These are phyloP conservation scores for Acleris cristana DNA, from an alignment of 2,888 invertebrate species.

Conservation along the genomic window DNA sequence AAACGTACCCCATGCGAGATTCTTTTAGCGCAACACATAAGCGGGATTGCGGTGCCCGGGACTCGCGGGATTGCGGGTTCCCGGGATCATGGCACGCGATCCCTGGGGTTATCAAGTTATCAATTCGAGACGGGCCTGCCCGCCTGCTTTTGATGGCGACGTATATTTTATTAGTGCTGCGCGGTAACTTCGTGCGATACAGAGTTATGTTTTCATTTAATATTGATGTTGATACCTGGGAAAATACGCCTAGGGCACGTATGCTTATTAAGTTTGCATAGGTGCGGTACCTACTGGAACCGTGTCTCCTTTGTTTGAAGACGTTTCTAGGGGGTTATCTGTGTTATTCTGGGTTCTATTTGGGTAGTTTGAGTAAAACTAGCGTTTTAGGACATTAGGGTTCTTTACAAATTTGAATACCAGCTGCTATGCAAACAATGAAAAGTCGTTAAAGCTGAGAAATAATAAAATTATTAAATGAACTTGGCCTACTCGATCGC, in stretches of 20 bases:
- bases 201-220: conserved; percentile 22
- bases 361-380: too few relatives aligned
- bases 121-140: conserved; percentile 64
- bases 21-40: conserved; percentile 23
- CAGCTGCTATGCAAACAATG: background rate
- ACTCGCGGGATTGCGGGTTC: conserved; percentile 46
- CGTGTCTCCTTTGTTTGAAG: too few relatives aligned
- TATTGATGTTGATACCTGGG: conserved; percentile 11
- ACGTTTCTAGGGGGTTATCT: too few relatives aligned
- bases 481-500: conserved; percentile 11
- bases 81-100: conserved; percentile 41
- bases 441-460: background rate
- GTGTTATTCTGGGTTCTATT: too few relatives aligned
- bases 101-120: conserved; percentile 73
- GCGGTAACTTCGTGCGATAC: conserved; percentile 11
- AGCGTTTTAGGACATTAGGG: too few relatives aligned
- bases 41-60: conserved; percentile 32
- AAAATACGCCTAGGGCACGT: conserved; percentile 1
- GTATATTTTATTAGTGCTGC: conserved; percentile 21
- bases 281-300: too few relatives aligned
- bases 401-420: too few relatives aligned
- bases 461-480: background rate
- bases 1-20: conserved; percentile 11
- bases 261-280: conserved; percentile 1
- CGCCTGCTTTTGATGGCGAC: conserved; percentile 38